Base-by-base conservation (phyloP, 1,140 invertebrate genomes). In the Drosophila fuyamai region DNA sequence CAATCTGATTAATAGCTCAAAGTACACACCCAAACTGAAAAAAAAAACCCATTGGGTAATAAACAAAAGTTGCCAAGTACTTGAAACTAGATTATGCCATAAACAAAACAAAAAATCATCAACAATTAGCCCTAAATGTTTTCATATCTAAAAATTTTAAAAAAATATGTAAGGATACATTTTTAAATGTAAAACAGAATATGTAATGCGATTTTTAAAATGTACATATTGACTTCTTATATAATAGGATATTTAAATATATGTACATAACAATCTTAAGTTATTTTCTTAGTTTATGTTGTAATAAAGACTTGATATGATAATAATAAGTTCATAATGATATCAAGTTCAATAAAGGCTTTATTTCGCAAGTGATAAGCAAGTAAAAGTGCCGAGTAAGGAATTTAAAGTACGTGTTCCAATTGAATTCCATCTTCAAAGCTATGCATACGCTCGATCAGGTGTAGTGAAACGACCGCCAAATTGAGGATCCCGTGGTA, bases 381-480 rank as follows among this genome's bases (percentile, higher is more conserved):
- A 32, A 7, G 29, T 32, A 32, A 32, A 32, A 7, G 4, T 6
- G 18, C 18, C 18, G 18, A 32, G 29, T 0, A 32, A 32, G 5
- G 38, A 13, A 40, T n/a, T n/a, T n/a, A 1, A 51, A 5, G 7
- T 40, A 23, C 32, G 27, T n/a, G 18, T 10, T 55, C 2, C 13
- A 4, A 40, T 55, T 18, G 1, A n/a, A 13, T 36, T 9, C 8
- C 5, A 12, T 9, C 5, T 35, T n/a, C 2, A 8, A 48, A 54
- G 32, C 13, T n/a, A 10, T 27, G 10, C 38, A 46, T 38, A 16
- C 66, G 36, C 36, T 32, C 66, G n/a, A 18, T 5, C 9, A 18
- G 8, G 9, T 67, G 50, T 47, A 56, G 66, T 23, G 47, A 44
- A 67, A 1, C 23, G 12, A 16, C 40, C 50, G 62, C 50, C 66